Evolutionary conservation across 1,140 invertebrate species (phyloP), one percentile per base, ranked within the genome.

Genomic region (Homalodisca vitripennis): DNA sequence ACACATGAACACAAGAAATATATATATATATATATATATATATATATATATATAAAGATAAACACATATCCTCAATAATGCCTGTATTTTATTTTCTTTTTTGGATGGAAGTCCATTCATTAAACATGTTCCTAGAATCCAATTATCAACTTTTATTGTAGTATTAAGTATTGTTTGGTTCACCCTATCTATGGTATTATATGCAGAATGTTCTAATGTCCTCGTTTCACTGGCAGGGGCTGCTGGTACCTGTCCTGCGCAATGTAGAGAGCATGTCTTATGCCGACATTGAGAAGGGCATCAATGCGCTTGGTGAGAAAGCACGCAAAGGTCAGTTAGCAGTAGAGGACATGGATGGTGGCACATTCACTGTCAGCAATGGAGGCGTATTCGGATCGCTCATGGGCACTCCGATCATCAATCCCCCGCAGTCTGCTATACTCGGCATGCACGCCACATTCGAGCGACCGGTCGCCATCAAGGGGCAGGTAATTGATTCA

Each of bases 311-410:
- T 26, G 94, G 95, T n/a, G 95, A 97, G 74, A 99, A 99, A 80
- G 97, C 97, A 6, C 87, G 87, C 72, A 88, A 86, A 72, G 93
- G 93, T 70, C 86, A 82, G 65, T 79, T 99, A 70, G 94, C 98
- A 1, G 91, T 99, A 67, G 98, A 99, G 83, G 98, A 99, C 76
- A 99, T 99, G 97, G 97, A 99, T 79, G 98, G 98, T 57, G 98
- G 98, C 24, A 99, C 98, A 14, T 99, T 99, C 77, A 99, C 98
- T n/a, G 98, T 99, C 74, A 97, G 95, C 78, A 99, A 99, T 78
- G 98, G 98, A 17, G 98, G 98, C 20, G 97, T 99, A 0, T 99
- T 99, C 80, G 98, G 98, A 26, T 99, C 97, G 0, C 79, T 99
- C 27, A 90, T 98, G 86, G 97, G 98, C 67, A 99, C 98, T 0